These are phyloP conservation scores for Aulostomus chinensis DNA, from an alignment of 2,797 vertebrate genomes.

Conservation along the genomic window DNA sequence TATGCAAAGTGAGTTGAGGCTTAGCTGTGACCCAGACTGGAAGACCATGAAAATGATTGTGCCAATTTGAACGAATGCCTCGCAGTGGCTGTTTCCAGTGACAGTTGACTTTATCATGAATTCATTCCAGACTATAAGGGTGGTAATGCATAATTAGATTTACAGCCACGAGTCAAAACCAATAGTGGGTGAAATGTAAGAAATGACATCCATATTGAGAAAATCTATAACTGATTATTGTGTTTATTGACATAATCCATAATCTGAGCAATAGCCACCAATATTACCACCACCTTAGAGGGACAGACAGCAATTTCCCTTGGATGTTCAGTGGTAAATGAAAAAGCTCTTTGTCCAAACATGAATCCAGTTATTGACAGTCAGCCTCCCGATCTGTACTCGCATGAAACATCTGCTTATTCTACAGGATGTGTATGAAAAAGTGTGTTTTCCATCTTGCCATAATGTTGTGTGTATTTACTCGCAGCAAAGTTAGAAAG, in stretches of 20 bases:
- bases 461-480: not conserved
- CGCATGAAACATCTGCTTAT: not conserved
- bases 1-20: conserved; percentile 92
- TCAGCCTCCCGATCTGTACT: too few relatives aligned
- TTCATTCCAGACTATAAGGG: not conserved
- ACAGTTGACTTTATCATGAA: not conserved
- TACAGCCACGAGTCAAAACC: not conserved
- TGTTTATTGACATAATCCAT: not conserved
- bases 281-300: too few relatives aligned
- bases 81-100: not conserved
- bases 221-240: not conserved
- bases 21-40: conserved; percentile 2
- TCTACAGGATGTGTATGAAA: not conserved
- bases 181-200: not conserved
- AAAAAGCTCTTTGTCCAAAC: not conserved
- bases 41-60: not conserved
- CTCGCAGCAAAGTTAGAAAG: not conserved
- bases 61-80: conserved; percentile 6
- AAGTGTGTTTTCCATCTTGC: not conserved
- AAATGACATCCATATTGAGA: not conserved
- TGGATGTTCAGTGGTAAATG: too few relatives aligned
- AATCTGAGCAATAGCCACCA: too few relatives aligned
- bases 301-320: too few relatives aligned
- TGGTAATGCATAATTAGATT: not conserved
- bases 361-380: not conserved